Conservation (phyloP, 2,888 invertebrate species). For the Hyalella azteca region DNA sequence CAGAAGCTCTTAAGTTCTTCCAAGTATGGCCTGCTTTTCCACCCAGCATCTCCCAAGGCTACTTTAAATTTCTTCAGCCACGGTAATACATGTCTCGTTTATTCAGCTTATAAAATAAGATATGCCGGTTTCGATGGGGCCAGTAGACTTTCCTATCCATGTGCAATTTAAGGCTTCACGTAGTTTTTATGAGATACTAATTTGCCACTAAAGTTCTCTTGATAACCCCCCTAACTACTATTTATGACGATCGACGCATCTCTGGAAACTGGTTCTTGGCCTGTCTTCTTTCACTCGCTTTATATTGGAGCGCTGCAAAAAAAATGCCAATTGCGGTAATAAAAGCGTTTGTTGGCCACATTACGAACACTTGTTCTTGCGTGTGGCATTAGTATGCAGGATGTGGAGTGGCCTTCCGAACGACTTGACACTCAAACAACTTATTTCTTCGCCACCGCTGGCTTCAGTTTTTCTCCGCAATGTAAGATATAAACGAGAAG, state of each 20-base stretch:
- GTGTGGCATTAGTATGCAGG: constrained; percentile 31
- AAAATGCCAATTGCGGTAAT: constrained; percentile 26
- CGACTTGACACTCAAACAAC: background rate
- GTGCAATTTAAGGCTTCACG: constrained; percentile 19
- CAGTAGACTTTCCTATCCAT: constrained; percentile 17
- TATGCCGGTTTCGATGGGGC: background rate
- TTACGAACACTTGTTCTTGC: constrained; percentile 23
- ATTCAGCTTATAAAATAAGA: constrained; percentile 9
- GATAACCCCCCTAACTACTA: constrained; percentile 5
- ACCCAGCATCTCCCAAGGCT: constrained; percentile 7
- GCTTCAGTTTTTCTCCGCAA: background rate
- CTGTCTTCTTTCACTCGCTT: constrained; percentile 19
- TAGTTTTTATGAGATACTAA: constrained; percentile 10
- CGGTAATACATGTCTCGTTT: constrained; percentile 10
- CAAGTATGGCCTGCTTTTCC: background rate
- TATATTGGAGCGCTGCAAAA: background rate
- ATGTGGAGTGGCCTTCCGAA: constrained; percentile 9
- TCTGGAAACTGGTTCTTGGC: constrained; percentile 14
- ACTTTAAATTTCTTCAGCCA: background rate
- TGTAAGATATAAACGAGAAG: background rate
- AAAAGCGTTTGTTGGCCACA: constrained; percentile 36
- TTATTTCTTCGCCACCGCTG: background rate
- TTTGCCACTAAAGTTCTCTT: background rate
- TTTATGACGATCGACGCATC: constrained; percentile 26
- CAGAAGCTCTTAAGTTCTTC: constrained; percentile 1